phyloP scores from a whole-genome alignment of 2,113 vertebrate genomes.

The Actenoides hombroni region DNA sequence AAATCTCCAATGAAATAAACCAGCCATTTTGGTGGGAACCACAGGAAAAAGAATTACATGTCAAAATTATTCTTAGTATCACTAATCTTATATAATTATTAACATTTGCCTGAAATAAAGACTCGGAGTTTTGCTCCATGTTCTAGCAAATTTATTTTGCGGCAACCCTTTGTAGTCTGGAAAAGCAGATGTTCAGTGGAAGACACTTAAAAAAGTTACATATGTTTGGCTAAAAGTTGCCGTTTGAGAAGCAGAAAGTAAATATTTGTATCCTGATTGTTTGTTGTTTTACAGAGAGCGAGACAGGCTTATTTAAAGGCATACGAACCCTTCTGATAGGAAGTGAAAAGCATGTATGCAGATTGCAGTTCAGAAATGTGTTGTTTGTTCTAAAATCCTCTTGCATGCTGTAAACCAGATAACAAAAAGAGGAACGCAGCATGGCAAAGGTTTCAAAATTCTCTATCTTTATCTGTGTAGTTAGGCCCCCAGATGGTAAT shows the following conservation, averaged over 20 bases:
- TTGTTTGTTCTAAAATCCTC: background rate
- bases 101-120: background rate
- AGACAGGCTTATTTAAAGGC: background rate
- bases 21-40: background rate
- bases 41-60: background rate
- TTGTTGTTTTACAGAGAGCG: background rate
- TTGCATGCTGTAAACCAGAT: background rate
- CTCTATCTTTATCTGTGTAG: background rate
- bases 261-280: background rate
- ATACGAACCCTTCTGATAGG: background rate
- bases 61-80: background rate
- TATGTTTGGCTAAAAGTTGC: background rate
- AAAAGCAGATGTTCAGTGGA: background rate
- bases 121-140: background rate
- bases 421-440: background rate
- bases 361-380: background rate
- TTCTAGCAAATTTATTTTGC: background rate
- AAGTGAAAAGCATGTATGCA: background rate
- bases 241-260: background rate
- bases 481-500: background rate
- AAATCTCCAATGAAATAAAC: background rate
- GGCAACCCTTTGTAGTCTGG: background rate
- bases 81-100: background rate
- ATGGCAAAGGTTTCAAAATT: background rate
- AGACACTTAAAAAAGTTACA: background rate